Evolutionary conservation across 2,797 vertebrate species (phyloP).

Genomic region (Microtus agrestis): DNA sequence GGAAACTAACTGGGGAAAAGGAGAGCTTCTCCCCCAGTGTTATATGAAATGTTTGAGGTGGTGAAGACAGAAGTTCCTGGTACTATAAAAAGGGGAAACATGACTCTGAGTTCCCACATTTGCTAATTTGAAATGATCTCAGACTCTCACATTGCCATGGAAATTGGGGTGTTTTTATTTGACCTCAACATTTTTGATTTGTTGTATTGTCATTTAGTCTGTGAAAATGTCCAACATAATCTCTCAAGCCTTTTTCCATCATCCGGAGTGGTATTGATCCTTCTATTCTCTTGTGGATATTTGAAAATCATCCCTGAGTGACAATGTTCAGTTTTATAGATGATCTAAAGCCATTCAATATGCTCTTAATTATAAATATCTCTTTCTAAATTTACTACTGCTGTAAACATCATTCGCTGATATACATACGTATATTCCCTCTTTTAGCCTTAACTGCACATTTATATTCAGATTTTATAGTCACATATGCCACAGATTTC

Average conservation of each 20-base stretch:
- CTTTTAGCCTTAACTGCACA: not conserved
- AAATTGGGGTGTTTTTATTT: constrained; percentile 64
- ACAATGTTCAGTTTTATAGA: not conserved
- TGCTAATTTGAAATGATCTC: not conserved
- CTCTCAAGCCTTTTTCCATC: constrained; percentile 66
- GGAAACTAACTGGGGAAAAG: not conserved
- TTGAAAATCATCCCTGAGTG: constrained; percentile 36
- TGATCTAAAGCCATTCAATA: constrained; percentile 49
- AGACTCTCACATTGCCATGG: not conserved
- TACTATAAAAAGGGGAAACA: not conserved
- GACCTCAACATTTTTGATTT: constrained; percentile 73
- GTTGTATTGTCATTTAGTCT: constrained; percentile 68
- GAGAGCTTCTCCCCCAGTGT: not conserved
- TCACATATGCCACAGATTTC: constrained; percentile 63
- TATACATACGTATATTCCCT: not conserved
- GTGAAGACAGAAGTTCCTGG: not conserved
- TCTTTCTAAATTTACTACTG: constrained; percentile 60
- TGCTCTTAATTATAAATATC: constrained; percentile 73
- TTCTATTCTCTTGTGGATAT: constrained; percentile 42
- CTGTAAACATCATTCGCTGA: constrained; percentile 60
- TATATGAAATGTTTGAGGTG: not conserved
- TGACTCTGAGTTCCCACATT: not conserved
- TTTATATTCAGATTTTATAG: constrained; percentile 64
- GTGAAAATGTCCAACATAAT: constrained; percentile 65
- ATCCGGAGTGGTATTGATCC: constrained; percentile 70